Percentiles rank a stretch among this genome's conserved stretches.
Evolutionary conservation across 2,888 invertebrate species (phyloP).

Genomic region (Hartigia nigra): DNA sequence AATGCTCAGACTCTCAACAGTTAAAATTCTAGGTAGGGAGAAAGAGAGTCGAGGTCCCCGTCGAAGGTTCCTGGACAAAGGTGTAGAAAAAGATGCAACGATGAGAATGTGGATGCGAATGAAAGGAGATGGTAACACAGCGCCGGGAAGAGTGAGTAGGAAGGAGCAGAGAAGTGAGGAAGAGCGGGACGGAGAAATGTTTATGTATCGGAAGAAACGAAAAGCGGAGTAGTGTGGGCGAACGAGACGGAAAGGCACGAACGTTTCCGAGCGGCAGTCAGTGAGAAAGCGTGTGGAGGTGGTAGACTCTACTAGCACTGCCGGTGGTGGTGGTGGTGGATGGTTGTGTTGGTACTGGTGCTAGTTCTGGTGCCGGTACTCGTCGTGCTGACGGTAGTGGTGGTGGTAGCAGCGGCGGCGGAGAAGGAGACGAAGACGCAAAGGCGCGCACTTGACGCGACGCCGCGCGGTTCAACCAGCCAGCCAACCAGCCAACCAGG

Average conservation of each 20-base stretch:
- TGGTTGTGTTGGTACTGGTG: neutral
- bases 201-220: conserved; percentile 52
- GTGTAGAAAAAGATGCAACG: neutral
- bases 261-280: conserved; percentile 44
- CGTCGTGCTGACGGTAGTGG: neutral
- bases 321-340: neutral
- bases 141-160: conserved; percentile 18
- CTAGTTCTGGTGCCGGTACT: no score
- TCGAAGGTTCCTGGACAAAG: neutral
- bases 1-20: neutral
- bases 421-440: conserved; percentile 21
- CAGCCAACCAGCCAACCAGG: neutral
- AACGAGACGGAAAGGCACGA: conserved; percentile 47
- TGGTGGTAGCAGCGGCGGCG: neutral
- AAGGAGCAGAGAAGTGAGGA: conserved; percentile 13
- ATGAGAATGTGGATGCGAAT: neutral
- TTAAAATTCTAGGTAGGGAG: neutral
- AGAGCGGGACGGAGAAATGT: conserved; percentile 35
- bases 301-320: neutral
- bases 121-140: conserved; percentile 9
- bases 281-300: neutral
- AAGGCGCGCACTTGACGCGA: conserved; percentile 28
- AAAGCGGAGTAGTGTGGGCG: conserved; percentile 27
- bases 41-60: neutral
- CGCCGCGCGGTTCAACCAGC: conserved; percentile 13